Base-by-base conservation (phyloP, 2,797 vertebrate genomes). In the Macropus fuliginosus region DNA sequence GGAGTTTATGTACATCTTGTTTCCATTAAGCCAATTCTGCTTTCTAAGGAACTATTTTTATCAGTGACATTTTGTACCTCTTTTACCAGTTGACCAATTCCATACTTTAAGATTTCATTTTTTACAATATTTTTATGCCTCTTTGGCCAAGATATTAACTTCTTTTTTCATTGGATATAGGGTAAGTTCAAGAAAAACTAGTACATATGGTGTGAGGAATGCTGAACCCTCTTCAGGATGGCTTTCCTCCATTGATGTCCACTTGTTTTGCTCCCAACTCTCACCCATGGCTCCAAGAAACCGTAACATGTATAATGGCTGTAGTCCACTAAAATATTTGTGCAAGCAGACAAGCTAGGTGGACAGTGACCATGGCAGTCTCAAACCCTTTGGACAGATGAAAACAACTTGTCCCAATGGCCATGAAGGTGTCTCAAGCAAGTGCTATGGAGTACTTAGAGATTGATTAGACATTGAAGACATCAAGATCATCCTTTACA, bases 121-220 rank as follows among this genome's bases (percentile, higher is more conserved):
- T 14, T 34, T 34, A 34, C 12, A 34, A 4, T 62, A 34, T 62
- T 34, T 62, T 62, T 62, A 13, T 62, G 59, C 31, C 59, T 34
- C 31, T 66, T 66, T 66, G 13, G 31, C 31, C 31, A 62, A 62
- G 12, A 62, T 62, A 13, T 14, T 62, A 34, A 34, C 59, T 62
- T 62, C 31, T 34, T 1, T 62, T 62, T 34, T 66, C 31, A 66
- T 34, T 4, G 13, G 13, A 1, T 34, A 34, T 14, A 66, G 31
- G 12, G 13, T n/a, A 13, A 34, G 12, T 62, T 62, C 59, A 62
- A 13, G 12, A 31, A 31, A 14, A 62, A 34, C 27, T 62, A 62
- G 12, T 14, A 14, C 12, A 29, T 34, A 0, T 34, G 12, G 12
- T 16, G 0, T 34, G 13, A n/a, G 31, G 13, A 12, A 2, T 57